Evolutionary conservation across 1,140 invertebrate species (phyloP), one percentile per base, ranked within the genome.

Genomic region (Drosophila burlai): DNA sequence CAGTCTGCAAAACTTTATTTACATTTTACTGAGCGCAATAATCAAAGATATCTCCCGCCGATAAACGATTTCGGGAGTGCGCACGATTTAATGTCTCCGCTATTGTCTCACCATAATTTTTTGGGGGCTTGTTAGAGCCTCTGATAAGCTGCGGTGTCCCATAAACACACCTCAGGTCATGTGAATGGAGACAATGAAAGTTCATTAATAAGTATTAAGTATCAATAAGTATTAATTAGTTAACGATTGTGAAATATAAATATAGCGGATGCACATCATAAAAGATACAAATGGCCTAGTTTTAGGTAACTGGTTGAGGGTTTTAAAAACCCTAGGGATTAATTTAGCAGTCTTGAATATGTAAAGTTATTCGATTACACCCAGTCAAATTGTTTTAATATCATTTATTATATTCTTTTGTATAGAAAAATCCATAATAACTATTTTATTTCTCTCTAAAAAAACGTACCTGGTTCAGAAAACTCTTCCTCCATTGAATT

Each of bases 31-130:
- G 75, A 47, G 52, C 40, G 54, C 68, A 47, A 89, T 83, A 83
- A 72, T 81, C 68, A 79, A 72, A 80, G 62, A 64, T 67, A 59
- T 66, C 43, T 59, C 10, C 66, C 77, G 49, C 81, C 76, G 76
- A 77, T 77, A 75, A 59, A 59, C 31, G 26, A 76, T 82, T 86
- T 86, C 84, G 84, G 84, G 84, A 84, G 84, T 89, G 84, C 81
- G 57, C 66, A 15, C 43, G 31, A 66, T 65, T 65, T 55, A 57
- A 79, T 63, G 57, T 73, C 43, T 24, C 36, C 42, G 26, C 1
- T 31, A 80, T 86, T 86, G 74, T 83, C 71, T 69, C 47, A 50
- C 40, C 31, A n/a, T 50, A 3, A 24, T 55, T 54, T 54, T 55
- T 55, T 21, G 47, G 38, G 24, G 26, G 45, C 54, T 11, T 65